Evolutionary conservation across 1,140 invertebrate genomes (phyloP), one percentile per base, ranked within the genome.

Genomic region (Meloidogyne exigua): DNA sequence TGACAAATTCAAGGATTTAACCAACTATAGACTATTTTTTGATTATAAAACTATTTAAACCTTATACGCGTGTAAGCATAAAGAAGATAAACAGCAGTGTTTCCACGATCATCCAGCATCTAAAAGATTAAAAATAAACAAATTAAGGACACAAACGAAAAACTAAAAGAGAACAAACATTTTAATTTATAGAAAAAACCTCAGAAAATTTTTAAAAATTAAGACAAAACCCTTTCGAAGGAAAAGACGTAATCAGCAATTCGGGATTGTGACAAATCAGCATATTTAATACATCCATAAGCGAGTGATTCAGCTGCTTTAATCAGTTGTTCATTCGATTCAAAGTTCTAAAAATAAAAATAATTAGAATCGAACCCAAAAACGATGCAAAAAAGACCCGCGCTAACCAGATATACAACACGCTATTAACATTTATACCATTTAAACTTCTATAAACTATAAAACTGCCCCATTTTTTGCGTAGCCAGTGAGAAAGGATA

Each of bases 41-140:
- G n/a, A n/a, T n/a, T n/a, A n/a, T 0, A 39, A 69, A 13, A 12
- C 2, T 36, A 28, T 28, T 36, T 21, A 68, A 93, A 95, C 78
- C 92, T 90, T 80, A 99, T 99, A 70, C 97, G 91, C 4, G 95
- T 97, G 73, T 95, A 92, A 15, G 95, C 94, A 88, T 99, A 99
- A 5, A 99, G 88, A 3, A 99, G 89, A 88, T 99, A 99, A 0
- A 97, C 95, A 1, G 97, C 97, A 7, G 97, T 99, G 85, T 99
- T 99, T 1, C 97, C 97, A 88, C 93, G 93, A 88, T 99, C 96
- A 84, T 99, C 95, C 42, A 99, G 90, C 97, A 99, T 99, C 91
- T 93, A 84, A 68, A 86, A 86, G 70, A 70, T 36, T 39, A 7
- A 39, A 39, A 39, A 9, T 10, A n/a, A n/a, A n/a, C n/a, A n/a